Base-by-base conservation (phyloP, 30 jellyfish, hydroid and myxozoan genomes). In the Aurelia aurita complex sp. Pacific region DNA sequence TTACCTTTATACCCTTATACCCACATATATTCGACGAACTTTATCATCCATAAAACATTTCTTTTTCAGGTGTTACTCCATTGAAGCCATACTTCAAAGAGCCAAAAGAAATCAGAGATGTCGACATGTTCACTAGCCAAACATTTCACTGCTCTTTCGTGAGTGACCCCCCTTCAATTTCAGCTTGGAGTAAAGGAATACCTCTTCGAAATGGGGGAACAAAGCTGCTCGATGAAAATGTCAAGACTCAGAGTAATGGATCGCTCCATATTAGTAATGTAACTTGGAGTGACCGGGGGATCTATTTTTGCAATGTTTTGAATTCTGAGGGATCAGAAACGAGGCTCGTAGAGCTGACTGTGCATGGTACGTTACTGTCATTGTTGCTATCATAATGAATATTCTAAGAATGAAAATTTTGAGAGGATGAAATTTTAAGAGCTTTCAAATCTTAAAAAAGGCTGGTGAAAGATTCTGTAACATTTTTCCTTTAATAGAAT, bases 251-350 rank as follows among this genome's bases (percentile, higher is more conserved):
- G 0, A 64, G 38, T 1, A 79, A 88, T 69, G 77, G 89, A 55
- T 69, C 96, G 1, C 89, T 88, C 73, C 74, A 5, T 10, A 40
- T 88, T 1, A 18, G 40, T 35, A 88, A 93, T 79, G 80, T 88
- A 3, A 74, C 94, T 11, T 93, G 98, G 98, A 70, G 57, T 55
- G 96, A 82, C 62, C 77, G 97, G 16, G 98, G 98, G 15, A 46
- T 38, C 32, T 93, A 93, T 61, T 77, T 82, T 35, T 93, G 98
- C 90, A 79, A 76, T 64, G 98, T 85, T 14, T 66, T 88, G 94
- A 93, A 93, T 61, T 88, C 96, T 11, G 91, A 82, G 23, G 98
- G 98, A 33, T 74, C 81, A 23, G 86, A 61, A 38, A 62, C 85
- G 57, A 82, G 74, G 82, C 76, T 50, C 16, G 81, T 80, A 46